These are phyloP conservation scores for Calameuta filiformis DNA, from an alignment of 2,888 invertebrate species.

Conservation along the genomic window DNA sequence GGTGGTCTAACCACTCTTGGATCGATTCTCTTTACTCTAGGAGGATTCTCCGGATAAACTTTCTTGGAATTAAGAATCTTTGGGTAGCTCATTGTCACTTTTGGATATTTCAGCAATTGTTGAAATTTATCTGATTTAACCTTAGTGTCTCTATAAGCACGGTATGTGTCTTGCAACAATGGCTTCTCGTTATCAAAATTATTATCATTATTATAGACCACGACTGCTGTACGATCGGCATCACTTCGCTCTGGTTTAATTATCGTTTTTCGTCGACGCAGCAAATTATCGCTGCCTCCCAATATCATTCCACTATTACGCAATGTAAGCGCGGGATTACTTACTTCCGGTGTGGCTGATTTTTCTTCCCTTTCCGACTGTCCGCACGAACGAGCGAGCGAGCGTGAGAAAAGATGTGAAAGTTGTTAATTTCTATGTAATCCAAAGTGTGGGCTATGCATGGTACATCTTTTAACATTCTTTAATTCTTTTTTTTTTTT, in stretches of 20 bases:
- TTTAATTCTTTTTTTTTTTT: neutral
- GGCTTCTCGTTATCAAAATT: neutral
- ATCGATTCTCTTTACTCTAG: constrained; percentile 33
- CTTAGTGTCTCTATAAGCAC: neutral
- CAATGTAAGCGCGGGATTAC: constrained; percentile 51
- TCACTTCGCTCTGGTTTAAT: constrained; percentile 8
- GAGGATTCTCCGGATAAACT: constrained; percentile 23
- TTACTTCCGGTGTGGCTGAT: constrained; percentile 60
- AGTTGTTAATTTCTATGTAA: constrained; percentile 30
- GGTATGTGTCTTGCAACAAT: neutral
- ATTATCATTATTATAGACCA: neutral
- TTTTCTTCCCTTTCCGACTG: constrained; percentile 61
- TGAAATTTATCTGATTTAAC: constrained; percentile 26
- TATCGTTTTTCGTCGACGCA: constrained; percentile 53
- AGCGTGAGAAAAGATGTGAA: constrained; percentile 55
- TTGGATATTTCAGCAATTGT: constrained; percentile 52
- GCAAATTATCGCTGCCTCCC: constrained; percentile 40
- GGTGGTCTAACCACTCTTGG: constrained; percentile 44
- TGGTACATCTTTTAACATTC: neutral
- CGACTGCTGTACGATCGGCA: neutral
- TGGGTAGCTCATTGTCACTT: constrained; percentile 48
- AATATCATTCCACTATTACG: constrained; percentile 45
- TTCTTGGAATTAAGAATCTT: constrained; percentile 35
- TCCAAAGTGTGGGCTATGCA: neutral
- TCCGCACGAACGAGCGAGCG: constrained; percentile 19